Conservation (phyloP, 2,797 vertebrate species). For the Tokudaia muenninki region DNA sequence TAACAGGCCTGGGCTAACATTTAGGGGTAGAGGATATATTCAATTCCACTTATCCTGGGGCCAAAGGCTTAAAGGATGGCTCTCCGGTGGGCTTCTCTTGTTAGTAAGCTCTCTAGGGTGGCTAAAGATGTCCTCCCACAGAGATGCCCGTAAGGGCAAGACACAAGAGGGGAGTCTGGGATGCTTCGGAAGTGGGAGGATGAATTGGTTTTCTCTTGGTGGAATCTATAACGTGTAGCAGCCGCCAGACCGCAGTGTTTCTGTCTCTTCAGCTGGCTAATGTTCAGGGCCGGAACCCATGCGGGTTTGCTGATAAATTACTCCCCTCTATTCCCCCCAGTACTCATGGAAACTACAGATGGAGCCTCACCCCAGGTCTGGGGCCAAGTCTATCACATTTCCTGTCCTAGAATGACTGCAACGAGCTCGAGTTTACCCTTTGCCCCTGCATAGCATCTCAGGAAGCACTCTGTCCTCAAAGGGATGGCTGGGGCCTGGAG, state of each 20-base stretch:
- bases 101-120: background rate
- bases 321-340: too few species aligned
- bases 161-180: background rate
- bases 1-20: background rate
- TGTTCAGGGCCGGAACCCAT: accelerated
- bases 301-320: too few species aligned
- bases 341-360: accelerated
- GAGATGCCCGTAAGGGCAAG: background rate
- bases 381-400: background rate
- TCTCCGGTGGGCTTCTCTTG: background rate
- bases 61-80: background rate
- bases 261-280: too few species aligned
- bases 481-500: too few species aligned
- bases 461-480: background rate
- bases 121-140: background rate
- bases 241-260: accelerated
- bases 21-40: background rate
- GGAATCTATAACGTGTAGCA: background rate
- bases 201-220: background rate
- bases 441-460: too few species aligned
- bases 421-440: accelerated
- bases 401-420: accelerated
- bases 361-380: accelerated
- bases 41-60: background rate
- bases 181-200: background rate